Base-by-base conservation (phyloP, 1,140 invertebrate genomes). In the Zaprionus capensis region DNA sequence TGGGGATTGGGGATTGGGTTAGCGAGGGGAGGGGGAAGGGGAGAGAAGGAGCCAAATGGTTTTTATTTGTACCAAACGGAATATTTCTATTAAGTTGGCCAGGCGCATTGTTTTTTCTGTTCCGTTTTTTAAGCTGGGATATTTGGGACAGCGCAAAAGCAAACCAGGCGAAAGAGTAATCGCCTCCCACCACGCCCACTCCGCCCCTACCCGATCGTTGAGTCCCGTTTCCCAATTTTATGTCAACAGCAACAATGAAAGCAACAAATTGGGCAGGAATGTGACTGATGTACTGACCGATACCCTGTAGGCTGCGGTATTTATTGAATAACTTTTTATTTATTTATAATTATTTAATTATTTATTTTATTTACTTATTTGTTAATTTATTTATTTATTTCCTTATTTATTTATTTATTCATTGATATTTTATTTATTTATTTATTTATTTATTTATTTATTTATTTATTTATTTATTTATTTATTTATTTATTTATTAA, bases 21-120 rank as follows among this genome's bases (percentile, higher is more conserved):
- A 46, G 41, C 41, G n/a, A 46, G 15, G 5, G 5, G n/a, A 2
- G 22, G 2, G 38, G 20, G 28, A 14, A n/a, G 15, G 72, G 61
- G 28, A 6, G 26, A 28, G 17, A 49, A 41, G 15, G 58, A 67
- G 57, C 82, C 83, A 91, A 86, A 91, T 86, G 76, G 69, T 81
- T 90, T 88, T 88, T 85, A 86, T 90, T 90, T 90, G 81, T 82
- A 67, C 63, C 67, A 70, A 76, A 82, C 82, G 51, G 58, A 65
- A 76, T 71, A 79, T 81, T 81, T 85, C 72, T 85, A 85, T 90
- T 79, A 74, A 74, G 85, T 71, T 90, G 71, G 76, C 61, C 71
- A 64, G 58, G 61, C 69, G 78, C 65, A 68, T 81, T 85, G 78
- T 81, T 70, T 71, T 66, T 55, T 34, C 22, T 63, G 58, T 76